Evolutionary conservation across 1,140 invertebrate genomes (phyloP).

Genomic region (Sarcophaga peregrina): DNA sequence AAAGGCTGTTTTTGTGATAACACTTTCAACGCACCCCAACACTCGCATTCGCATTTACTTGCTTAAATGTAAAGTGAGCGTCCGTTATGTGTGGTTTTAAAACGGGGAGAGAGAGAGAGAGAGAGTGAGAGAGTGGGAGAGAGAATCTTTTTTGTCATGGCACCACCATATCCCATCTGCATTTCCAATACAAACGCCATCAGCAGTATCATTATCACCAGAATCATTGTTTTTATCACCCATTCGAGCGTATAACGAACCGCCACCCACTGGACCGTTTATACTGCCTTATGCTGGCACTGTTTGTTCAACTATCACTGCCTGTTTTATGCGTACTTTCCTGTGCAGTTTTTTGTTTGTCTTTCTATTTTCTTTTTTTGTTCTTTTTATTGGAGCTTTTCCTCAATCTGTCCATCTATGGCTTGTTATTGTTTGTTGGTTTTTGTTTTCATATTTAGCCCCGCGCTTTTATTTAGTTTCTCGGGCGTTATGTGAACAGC

Average conservation of each 20-base stretch:
- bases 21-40: too few species aligned
- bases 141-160: not conserved
- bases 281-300: not conserved
- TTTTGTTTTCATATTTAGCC: not conserved
- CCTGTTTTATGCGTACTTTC: not conserved
- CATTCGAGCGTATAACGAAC: too few species aligned
- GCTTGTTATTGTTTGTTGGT: not conserved
- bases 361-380: not conserved
- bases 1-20: too few species aligned
- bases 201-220: not conserved
- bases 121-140: too few species aligned
- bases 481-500: too few species aligned
- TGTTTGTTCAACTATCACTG: not conserved
- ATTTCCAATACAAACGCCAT: not conserved
- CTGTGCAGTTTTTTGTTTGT: not conserved
- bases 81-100: not conserved
- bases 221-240: too few species aligned
- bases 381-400: not conserved
- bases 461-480: too few species aligned
- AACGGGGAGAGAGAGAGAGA: not conserved
- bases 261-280: not conserved
- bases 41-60: not conserved
- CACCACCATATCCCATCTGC: not conserved
- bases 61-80: not conserved
- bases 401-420: not conserved